Evolutionary conservation across 2,113 vertebrate species (phyloP), one percentile per base, ranked within the genome.

Genomic region (Oreochromis niloticus): DNA sequence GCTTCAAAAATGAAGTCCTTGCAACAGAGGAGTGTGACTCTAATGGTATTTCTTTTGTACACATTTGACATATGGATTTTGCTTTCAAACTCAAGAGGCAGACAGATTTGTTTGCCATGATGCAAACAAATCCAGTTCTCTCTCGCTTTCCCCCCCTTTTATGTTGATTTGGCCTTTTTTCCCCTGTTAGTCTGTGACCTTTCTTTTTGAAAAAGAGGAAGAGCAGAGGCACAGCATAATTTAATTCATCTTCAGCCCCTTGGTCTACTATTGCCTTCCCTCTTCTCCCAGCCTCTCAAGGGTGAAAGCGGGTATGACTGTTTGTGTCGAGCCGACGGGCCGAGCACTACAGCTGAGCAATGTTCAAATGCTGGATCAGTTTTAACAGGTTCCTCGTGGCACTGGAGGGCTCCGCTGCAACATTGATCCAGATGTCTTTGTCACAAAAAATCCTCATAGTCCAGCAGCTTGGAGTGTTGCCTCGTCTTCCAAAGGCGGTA

Each of bases 401-500:
- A 39, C 73, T 56, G 73, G 52, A 52, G 57, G 88, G 85, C 68
- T 88, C 80, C 1, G 36, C 43, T 68, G 79, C 46, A 22, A 34
- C 80, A n/a, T 2, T 63, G 41, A 52, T 82, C 59, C 61, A 2
- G 56, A 59, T 78, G 57, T 80, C 80, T 84, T 88, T 55, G 94
- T 97, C 96, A 96, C 95, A 95, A 94, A 82, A 99, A 97, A 52
- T 98, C 99, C 82, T 99, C 98, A 0, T 98, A 98, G 95, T 98
- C 99, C 95, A 99, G 96, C 22, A 99, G 97, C 82, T 99, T 99
- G 7, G 99, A 99, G 95, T 99, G 99, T 96, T 99, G 98, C 30
- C 98, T 97, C 6, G 98, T 98, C 95, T 99, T 99, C 99, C 99
- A 99, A 75, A 99, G 97, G 81, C 99, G 98, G 93, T 98, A 99